Evolutionary conservation across 2,113 vertebrate species (phyloP), one percentile per base, ranked within the genome.

Genomic region (Thalassoma bifasciatum): DNA sequence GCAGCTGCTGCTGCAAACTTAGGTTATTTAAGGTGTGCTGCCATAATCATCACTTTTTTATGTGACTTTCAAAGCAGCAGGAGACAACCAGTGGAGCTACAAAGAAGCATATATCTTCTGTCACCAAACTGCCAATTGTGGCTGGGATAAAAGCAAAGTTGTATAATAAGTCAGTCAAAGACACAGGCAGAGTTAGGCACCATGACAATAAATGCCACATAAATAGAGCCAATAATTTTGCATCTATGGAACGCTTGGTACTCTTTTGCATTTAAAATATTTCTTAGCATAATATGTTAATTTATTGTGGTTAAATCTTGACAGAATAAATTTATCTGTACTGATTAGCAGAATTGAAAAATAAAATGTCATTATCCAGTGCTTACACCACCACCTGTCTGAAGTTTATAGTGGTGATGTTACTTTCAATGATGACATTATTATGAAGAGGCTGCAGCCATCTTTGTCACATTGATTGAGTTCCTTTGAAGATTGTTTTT

Each of bases 61-160:
- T 52, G 46, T 47, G 26, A 57, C 12, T 69, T 65, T 47, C 21
- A 52, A 67, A 62, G 52, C 66, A 58, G 34, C 24, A 51, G 13
- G 17, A 49, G 57, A 8, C 24, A 46, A 47, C 11, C 11, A 77
- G 36, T 24, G 68, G 36, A 54, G 21, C 40, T 21, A 17, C 13
- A 44, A 49, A 61, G 30, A 62, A 3, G 2, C 17, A 66, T 23
- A 75, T 26, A 75, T 37, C 21, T 21, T 50, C 38, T n/a, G 10
- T 53, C 50, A 22, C 17, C 12, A 21, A 50, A 22, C 36, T 22
- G 19, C 19, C 22, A 44, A 10, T 17, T 54, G 52, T 10, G 23
- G 34, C 8, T 22, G 37, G 37, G 11, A 2, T 30, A n/a, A 24
- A 66, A 51, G 44, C 5, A 23, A 37, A 13, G 22, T 0, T 5